Conservation (phyloP, 2,888 invertebrate species). For the Epiperipatus broadwayi region DNA sequence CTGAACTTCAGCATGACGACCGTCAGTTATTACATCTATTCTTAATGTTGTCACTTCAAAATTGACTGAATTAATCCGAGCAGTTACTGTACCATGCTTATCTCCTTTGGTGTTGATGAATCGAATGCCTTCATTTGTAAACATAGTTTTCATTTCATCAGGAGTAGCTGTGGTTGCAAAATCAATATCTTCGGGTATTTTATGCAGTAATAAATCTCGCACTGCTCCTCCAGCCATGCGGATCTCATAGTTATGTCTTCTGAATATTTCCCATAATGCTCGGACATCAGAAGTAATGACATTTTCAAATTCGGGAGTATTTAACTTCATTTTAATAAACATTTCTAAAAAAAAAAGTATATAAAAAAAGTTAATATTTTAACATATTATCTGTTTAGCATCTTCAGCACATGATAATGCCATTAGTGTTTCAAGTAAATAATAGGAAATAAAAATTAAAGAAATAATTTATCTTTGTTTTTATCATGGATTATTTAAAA, state of each 20-base stretch:
- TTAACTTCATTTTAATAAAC: too few relatives aligned
- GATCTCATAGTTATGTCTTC: conserved; percentile 41
- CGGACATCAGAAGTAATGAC: conserved; percentile 26
- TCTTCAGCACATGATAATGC: too few relatives aligned
- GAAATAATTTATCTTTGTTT: too few relatives aligned
- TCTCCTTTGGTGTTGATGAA: conserved; percentile 78
- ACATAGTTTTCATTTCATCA: conserved; percentile 82
- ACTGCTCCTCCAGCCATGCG: conserved; percentile 94
- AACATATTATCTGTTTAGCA: too few relatives aligned
- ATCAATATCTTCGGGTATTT: conserved; percentile 72
- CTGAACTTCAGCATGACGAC: conserved; percentile 80
- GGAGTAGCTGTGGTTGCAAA: conserved; percentile 96
- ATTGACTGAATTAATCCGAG: conserved; percentile 68
- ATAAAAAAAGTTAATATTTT: too few relatives aligned
- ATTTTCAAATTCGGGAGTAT: conserved; percentile 4
- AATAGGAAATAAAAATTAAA: too few relatives aligned
- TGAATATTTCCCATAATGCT: conserved; percentile 23
- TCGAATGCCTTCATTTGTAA: conserved; percentile 46
- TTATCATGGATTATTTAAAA: too few relatives aligned
- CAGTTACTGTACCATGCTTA: conserved; percentile 86
- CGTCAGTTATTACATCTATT: conserved; percentile 76
- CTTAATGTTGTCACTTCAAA: conserved; percentile 58
- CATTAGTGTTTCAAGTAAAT: too few relatives aligned
- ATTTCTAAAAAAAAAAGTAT: too few relatives aligned
- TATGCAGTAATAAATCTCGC: conserved; percentile 58